Conservation (phyloP, 2,797 vertebrate species). For the Scleropages formosus region DNA sequence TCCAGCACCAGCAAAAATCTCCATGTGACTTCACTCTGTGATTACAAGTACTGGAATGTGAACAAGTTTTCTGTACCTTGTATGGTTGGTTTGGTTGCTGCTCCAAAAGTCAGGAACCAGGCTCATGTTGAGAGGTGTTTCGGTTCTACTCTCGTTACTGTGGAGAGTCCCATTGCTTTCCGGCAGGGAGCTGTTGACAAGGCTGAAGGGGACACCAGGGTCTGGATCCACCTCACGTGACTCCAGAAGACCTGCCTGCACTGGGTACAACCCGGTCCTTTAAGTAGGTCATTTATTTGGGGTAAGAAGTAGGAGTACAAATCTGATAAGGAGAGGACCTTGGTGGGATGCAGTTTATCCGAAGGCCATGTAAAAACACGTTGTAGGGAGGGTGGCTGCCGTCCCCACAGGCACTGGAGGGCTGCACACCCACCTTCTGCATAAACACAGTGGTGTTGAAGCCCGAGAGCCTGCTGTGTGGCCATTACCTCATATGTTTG, state of each 20-base stretch:
- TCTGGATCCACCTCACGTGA: constrained; percentile 60
- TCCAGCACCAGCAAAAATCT: background rate
- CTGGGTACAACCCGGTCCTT: constrained; percentile 44
- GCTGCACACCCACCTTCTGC: constrained; percentile 7
- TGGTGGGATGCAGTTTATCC: background rate
- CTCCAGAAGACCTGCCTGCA: constrained; percentile 56
- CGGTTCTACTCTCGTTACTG: constrained; percentile 59
- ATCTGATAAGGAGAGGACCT: background rate
- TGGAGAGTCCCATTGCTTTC: constrained; percentile 59
- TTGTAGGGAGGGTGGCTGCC: background rate
- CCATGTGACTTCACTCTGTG: background rate
- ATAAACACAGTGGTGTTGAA: constrained; percentile 1
- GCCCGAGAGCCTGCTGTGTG: background rate
- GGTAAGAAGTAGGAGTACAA: constrained; percentile 43
- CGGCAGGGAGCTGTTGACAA: constrained; percentile 64
- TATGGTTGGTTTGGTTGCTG: constrained; percentile 72
- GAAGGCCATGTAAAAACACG: background rate
- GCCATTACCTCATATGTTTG: constrained; percentile 31
- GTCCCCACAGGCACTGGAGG: background rate
- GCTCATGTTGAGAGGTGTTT: constrained; percentile 51
- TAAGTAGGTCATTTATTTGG: constrained; percentile 60
- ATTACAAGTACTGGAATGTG: background rate
- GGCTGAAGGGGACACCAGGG: constrained; percentile 33
- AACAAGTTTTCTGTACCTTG: constrained; percentile 54
- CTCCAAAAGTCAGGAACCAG: constrained; percentile 45